Conservation (phyloP, 2,888 invertebrate genomes). For the Notodonta dromedarius region DNA sequence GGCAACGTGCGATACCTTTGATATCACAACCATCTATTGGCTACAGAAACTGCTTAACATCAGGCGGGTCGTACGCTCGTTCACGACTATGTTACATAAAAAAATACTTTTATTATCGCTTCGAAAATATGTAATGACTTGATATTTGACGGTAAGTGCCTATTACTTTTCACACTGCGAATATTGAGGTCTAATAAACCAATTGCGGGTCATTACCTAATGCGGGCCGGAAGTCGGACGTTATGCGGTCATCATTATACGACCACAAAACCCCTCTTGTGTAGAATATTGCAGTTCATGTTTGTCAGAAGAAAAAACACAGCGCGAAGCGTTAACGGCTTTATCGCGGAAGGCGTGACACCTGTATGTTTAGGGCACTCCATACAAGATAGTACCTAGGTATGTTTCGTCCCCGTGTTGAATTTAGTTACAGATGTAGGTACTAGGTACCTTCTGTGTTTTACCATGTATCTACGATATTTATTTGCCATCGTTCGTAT, state of each 20-base stretch:
- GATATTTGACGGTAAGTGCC: slow-evolving; percentile 13
- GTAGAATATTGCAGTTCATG: slow-evolving; percentile 69
- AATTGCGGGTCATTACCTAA: slow-evolving; percentile 81
- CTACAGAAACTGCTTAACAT: too few relatives aligned
- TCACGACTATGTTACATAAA: too few relatives aligned
- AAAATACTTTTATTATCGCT: too few relatives aligned
- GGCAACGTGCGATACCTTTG: too few relatives aligned
- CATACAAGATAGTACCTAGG: too few relatives aligned
- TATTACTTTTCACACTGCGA: slow-evolving; percentile 67
- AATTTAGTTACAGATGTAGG: too few relatives aligned
- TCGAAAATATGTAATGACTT: slow-evolving; percentile 27
- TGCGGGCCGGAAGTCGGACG: slow-evolving; percentile 73
- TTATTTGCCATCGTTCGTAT: too few relatives aligned
- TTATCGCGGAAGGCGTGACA: slow-evolving; percentile 55
- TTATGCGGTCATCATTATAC: slow-evolving; percentile 78
- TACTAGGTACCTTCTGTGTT: too few relatives aligned
- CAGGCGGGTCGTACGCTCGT: too few relatives aligned
- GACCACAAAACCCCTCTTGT: slow-evolving; percentile 73
- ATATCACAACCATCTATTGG: too few relatives aligned
- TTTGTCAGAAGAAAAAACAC: slow-evolving; percentile 57
- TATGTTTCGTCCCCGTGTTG: too few relatives aligned
- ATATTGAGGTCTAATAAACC: slow-evolving; percentile 72
- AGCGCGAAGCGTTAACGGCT: slow-evolving; percentile 60
- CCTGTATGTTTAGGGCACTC: slow-evolving; percentile 26
- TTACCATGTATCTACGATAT: too few relatives aligned